Percentiles rank a stretch among this genome's conserved stretches.
Evolutionary conservation across 2,797 vertebrate species (phyloP).

Genomic region (Muscicapa striata): DNA sequence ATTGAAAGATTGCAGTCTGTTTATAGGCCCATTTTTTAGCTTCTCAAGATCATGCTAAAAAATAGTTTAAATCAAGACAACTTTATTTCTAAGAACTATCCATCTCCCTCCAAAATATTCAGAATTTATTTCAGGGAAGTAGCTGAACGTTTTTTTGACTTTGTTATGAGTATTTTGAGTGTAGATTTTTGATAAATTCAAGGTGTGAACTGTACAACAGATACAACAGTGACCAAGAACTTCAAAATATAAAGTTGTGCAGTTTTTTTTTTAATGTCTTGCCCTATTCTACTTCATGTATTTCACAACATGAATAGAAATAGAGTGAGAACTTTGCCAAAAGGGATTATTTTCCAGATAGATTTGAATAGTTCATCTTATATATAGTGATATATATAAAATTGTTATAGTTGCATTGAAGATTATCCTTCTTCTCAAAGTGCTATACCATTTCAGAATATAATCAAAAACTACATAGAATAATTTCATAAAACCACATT

Average conservation of each 20-base stretch:
- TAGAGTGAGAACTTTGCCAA: neutral
- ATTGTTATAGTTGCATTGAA: neutral
- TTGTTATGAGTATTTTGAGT: neutral
- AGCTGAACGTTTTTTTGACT: neutral
- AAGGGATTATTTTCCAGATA: neutral
- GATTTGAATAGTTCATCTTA: neutral
- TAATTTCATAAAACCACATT: fast-evolving
- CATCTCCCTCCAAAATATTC: neutral
- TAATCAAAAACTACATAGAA: neutral
- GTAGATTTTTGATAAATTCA: neutral
- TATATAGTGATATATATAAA: neutral
- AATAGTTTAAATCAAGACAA: neutral
- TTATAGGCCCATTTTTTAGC: neutral
- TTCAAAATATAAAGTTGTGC: neutral
- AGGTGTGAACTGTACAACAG: neutral
- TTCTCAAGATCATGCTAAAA: neutral
- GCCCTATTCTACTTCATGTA: neutral
- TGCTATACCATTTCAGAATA: neutral
- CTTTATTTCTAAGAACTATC: neutral
- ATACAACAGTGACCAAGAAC: neutral
- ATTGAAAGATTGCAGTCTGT: neutral
- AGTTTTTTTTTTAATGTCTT: neutral
- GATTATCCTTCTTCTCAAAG: neutral
- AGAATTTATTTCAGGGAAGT: neutral
- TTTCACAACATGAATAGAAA: neutral